phyloP scores from a whole-genome alignment of 2,888 invertebrate genomes.

The Parnassius smintheus region DNA sequence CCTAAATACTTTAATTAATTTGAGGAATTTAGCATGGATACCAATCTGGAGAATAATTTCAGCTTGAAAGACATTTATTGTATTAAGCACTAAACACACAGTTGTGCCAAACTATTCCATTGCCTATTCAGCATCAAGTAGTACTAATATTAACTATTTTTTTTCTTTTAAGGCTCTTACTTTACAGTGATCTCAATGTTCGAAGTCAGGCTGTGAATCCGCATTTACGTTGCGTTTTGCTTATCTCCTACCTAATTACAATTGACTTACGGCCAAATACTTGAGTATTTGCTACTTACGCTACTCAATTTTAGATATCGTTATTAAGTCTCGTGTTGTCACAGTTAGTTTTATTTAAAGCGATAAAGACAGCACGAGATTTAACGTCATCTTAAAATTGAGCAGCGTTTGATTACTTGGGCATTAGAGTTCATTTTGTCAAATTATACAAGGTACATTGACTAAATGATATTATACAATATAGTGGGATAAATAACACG shows the following conservation, averaged over 20 bases:
- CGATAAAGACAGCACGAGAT: no score
- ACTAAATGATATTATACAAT: slow-evolving; percentile 10
- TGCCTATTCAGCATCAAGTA: not conserved
- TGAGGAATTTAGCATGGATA: no score
- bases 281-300: no score
- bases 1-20: no score
- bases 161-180: slow-evolving; percentile 9
- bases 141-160: not conserved
- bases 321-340: no score
- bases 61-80: not conserved
- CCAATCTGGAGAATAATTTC: no score
- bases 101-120: slow-evolving; percentile 37
- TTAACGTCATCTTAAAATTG: no score
- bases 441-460: slow-evolving; percentile 2
- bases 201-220: slow-evolving; percentile 19
- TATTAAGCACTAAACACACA: slow-evolving; percentile 16
- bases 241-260: not conserved
- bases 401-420: no score
- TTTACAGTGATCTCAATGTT: slow-evolving; percentile 17
- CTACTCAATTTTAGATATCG: no score
- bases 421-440: not conserved
- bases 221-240: not conserved
- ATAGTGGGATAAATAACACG: slow-evolving; percentile 37
- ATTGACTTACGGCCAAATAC: not conserved
- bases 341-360: no score